These are phyloP conservation scores for Ochropleura plecta DNA, from an alignment of 2,888 invertebrate species.

Conservation along the genomic window DNA sequence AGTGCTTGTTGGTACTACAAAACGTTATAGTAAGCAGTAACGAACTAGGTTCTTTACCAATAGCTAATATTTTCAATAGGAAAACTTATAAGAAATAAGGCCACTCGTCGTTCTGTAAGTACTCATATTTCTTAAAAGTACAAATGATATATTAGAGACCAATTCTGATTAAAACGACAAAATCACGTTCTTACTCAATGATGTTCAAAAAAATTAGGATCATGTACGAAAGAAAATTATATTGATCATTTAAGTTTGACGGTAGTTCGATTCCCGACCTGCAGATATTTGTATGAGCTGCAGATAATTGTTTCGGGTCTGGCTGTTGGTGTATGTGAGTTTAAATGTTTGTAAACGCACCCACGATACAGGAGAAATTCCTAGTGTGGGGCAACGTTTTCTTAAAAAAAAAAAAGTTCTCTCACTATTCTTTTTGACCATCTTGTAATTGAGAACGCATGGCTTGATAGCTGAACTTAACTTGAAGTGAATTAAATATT, in stretches of 20 bases:
- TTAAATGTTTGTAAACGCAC: too few relatives aligned
- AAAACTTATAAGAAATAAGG: background rate
- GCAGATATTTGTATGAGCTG: too few relatives aligned
- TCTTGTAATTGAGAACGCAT: background rate
- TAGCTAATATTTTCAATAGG: background rate
- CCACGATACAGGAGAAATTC: too few relatives aligned
- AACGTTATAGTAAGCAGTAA: background rate
- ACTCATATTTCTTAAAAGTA: background rate
- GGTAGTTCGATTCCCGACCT: too few relatives aligned
- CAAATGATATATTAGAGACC: background rate
- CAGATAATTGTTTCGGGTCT: too few relatives aligned
- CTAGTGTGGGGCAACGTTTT: too few relatives aligned
- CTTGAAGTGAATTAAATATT: slow-evolving; percentile 15
- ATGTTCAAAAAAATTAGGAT: background rate
- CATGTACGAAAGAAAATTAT: background rate
- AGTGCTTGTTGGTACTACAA: background rate
- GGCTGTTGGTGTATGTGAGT: too few relatives aligned
- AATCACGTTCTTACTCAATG: background rate
- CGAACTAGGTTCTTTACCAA: background rate
- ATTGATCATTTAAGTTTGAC: too few relatives aligned
- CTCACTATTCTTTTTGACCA: background rate
- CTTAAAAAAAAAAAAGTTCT: too few relatives aligned
- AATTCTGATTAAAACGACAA: background rate
- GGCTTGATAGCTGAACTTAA: background rate
- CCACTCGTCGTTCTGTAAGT: background rate